These are phyloP conservation scores for Agrochola circellaris DNA, from an alignment of 2,888 invertebrate genomes.

Conservation along the genomic window DNA sequence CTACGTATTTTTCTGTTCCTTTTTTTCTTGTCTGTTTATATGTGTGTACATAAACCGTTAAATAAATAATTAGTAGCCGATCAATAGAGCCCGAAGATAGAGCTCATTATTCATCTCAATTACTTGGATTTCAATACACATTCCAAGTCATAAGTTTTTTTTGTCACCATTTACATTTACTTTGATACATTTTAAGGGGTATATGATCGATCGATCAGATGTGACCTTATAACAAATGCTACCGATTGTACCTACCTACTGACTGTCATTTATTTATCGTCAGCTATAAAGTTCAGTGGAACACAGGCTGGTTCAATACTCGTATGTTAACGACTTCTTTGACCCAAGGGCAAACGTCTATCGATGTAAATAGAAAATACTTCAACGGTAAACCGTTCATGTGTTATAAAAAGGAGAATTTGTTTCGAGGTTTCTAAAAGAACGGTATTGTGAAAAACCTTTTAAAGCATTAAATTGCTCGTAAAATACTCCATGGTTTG, in stretches of 20 bases:
- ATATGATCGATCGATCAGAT: conserved; percentile 43
- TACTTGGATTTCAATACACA: background rate
- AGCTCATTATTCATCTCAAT: background rate
- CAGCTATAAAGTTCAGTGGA: conserved; percentile 55
- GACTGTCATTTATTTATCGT: conserved; percentile 57
- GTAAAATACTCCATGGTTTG: background rate
- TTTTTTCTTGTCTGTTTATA: too few species aligned
- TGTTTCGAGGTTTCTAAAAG: background rate
- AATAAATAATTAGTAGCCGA: too few species aligned
- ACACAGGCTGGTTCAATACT: conserved; percentile 48
- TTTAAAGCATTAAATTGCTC: background rate
- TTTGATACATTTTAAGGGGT: conserved; percentile 24
- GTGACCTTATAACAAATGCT: conserved; percentile 55
- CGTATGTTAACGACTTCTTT: conserved; percentile 59
- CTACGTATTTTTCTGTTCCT: too few species aligned
- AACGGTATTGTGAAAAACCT: background rate
- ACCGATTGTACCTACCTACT: conserved; percentile 37
- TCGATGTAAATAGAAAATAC: conserved; percentile 54
- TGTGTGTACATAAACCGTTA: too few species aligned
- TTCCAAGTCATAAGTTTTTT: background rate
- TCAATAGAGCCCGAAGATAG: background rate
- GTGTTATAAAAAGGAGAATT: conserved; percentile 30
- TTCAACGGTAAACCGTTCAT: conserved; percentile 32
- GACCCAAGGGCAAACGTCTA: conserved; percentile 58
- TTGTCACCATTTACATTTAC: conserved; percentile 15